These are phyloP conservation scores for Monarcha castaneiventris DNA, from an alignment of 2,113 vertebrate genomes.

Conservation along the genomic window DNA sequence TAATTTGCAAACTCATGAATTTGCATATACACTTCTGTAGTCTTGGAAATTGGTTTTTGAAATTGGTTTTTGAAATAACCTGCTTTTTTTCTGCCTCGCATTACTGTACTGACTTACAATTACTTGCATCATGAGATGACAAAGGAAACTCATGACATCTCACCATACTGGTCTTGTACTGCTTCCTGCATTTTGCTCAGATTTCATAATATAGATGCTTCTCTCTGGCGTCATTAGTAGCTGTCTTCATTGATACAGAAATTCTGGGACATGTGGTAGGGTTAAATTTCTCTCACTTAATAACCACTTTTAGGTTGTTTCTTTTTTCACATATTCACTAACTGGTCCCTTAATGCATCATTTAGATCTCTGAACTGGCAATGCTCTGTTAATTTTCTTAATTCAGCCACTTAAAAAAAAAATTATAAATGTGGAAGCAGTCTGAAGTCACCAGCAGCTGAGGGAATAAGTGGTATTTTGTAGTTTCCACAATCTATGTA, in stretches of 20 bases:
- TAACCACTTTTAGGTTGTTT: background rate
- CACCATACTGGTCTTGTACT: background rate
- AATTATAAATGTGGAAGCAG: background rate
- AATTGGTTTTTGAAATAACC: background rate
- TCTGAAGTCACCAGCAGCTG: background rate
- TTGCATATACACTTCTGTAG: background rate
- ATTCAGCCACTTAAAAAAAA: background rate
- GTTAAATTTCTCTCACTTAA: constrained; percentile 9
- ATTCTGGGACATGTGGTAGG: background rate
- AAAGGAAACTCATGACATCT: background rate
- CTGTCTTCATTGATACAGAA: background rate
- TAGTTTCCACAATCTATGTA: background rate
- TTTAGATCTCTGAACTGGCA: background rate
- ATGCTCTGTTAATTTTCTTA: constrained; percentile 47
- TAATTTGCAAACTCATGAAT: background rate
- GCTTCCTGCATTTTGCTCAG: background rate
- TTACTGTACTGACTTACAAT: background rate
- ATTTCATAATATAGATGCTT: background rate
- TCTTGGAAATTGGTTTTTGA: background rate
- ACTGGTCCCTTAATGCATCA: constrained; percentile 5
- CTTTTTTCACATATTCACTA: background rate
- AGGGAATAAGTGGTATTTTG: background rate
- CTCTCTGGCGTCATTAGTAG: background rate
- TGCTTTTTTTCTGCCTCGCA: background rate
- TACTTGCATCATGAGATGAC: background rate